A percentile compares a stretch with the other conserved stretches of the same genome.
phyloP scores from a whole-genome alignment of 1,140 invertebrate genomes.

The Sitobion miscanthi region DNA sequence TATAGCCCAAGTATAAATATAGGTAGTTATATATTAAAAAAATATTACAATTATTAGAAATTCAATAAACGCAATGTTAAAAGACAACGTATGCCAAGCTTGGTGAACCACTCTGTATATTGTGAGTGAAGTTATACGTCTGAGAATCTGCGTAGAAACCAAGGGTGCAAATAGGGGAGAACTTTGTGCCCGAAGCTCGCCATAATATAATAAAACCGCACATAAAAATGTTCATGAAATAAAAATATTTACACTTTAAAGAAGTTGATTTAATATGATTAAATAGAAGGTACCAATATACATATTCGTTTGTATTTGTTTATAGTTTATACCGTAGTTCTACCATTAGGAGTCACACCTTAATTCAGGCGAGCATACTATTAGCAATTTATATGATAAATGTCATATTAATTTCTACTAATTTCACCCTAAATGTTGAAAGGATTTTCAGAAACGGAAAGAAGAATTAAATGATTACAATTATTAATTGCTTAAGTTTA shows the following conservation, averaged over 20 bases:
- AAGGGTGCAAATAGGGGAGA: neutral
- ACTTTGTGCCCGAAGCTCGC: neutral
- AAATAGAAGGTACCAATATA: neutral
- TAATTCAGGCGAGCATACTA: neutral
- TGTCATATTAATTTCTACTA: neutral
- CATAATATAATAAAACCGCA: neutral
- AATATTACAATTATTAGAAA: too few relatives aligned
- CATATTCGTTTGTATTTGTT: too few relatives aligned
- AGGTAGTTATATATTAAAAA: too few relatives aligned
- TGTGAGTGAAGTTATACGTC: neutral
- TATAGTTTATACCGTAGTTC: too few relatives aligned
- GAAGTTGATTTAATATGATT: too few relatives aligned
- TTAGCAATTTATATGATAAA: neutral
- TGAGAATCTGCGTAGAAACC: neutral
- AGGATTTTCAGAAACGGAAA: too few relatives aligned
- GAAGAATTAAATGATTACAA: too few relatives aligned
- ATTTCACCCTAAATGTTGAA: neutral
- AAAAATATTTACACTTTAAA: too few relatives aligned
- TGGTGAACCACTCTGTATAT: neutral
- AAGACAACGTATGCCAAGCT: neutral
- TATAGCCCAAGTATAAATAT: neutral
- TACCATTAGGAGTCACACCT: neutral
- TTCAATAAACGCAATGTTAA: neutral
- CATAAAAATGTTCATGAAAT: too few relatives aligned
- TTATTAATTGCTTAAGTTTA: too few relatives aligned